These are phyloP conservation scores for Diplogasteroides magnus DNA, from an alignment of 1,140 invertebrate species.

Conservation along the genomic window DNA sequence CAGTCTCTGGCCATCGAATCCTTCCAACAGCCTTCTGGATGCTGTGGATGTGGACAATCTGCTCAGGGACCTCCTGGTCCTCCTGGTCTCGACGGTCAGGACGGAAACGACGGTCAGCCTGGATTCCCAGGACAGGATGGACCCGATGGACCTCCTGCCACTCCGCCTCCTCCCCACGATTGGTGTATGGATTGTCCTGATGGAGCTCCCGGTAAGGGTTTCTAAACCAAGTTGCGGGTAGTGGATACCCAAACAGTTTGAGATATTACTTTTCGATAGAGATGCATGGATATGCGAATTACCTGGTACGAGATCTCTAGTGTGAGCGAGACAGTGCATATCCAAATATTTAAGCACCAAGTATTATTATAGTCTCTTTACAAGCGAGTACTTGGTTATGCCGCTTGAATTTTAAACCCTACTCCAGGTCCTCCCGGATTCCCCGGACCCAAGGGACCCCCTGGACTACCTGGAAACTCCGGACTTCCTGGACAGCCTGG, in stretches of 20 bases:
- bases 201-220: constrained; percentile 38
- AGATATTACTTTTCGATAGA: not conserved
- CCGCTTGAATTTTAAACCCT: too few relatives aligned
- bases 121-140: constrained; percentile 33
- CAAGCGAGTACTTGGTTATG: too few relatives aligned
- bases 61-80: constrained; percentile 34
- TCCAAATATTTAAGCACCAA: too few relatives aligned
- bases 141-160: constrained; percentile 30
- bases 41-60: constrained; percentile 39
- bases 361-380: too few relatives aligned
- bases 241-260: not conserved
- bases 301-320: not conserved
- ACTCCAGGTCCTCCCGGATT: constrained; percentile 28
- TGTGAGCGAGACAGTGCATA: not conserved
- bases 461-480: constrained; percentile 25
- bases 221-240: not conserved
- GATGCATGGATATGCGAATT: not conserved
- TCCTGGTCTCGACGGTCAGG: not conserved
- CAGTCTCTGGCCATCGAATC: constrained; percentile 10
- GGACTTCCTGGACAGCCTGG: constrained; percentile 26
- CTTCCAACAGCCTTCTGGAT: constrained; percentile 12
- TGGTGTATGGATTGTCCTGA: constrained; percentile 41
- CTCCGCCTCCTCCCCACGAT: constrained; percentile 25
- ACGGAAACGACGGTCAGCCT: not conserved
- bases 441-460: constrained; percentile 26